Base-by-base conservation (phyloP, 2,797 vertebrate genomes). In the Microhierax caerulescens region DNA sequence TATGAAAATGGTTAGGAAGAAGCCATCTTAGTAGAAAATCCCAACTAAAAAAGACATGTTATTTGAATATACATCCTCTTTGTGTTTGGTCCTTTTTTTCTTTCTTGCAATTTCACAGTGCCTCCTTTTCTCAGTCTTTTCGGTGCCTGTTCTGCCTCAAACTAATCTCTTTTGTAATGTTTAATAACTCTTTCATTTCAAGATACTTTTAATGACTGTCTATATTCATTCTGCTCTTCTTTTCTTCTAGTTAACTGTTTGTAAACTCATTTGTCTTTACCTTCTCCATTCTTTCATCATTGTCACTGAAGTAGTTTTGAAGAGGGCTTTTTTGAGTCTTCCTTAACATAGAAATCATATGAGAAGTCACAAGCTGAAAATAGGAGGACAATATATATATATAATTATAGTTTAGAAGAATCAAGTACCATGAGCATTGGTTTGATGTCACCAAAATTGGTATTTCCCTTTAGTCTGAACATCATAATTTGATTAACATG, bases 131-230 rank as follows among this genome's bases (percentile, higher is more conserved):
- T 97, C 85, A 91, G 94, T 91, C 91, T 88, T 97, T 94, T 90
- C 93, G 95, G 83, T 96, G 95, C 91, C 95, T 97, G 88, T 79
- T 97, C 65, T 97, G 39, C 57, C 83, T 93, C 80, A 94, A 93
- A 98, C 98, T 98, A 98, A 98, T 98, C 93, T 97, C 41, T 97
- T 97, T 85, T 95, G 63, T 96, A 95, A 87, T 95, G 59, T 97
- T 97, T 96, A 95, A 97, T 95, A 96, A 95, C 94, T 98, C 77
- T 68, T 85, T 93, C 48, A 94, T 85, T 64, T 93, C 88, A 84
- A 94, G 74, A 61, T 91, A 84, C 61, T 92, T 93, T 72, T 95
- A 68, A 91, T 96, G 24, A 85, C 53, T 96, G 82, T 93, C 82
- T 93, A 18, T 59, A 86, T 92, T 82, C 59, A 91, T 96, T 93